Conservation (phyloP, 2,113 vertebrate genomes). For the Thryonomys swinderianus region DNA sequence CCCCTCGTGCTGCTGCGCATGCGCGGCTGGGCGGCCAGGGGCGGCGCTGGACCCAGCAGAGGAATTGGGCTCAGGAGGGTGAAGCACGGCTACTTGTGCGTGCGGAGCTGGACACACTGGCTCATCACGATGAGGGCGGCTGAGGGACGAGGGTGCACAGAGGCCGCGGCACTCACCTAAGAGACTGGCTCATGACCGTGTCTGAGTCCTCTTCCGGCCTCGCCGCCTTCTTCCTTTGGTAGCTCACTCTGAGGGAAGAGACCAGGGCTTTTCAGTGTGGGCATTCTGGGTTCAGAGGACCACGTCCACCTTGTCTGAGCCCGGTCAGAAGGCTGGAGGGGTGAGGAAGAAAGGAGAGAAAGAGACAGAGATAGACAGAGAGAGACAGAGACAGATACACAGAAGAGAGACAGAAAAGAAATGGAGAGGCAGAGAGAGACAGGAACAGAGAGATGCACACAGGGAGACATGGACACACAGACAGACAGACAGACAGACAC, state of each 20-base stretch:
- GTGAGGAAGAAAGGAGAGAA: background rate
- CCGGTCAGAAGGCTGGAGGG: background rate
- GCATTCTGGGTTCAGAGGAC: accelerated
- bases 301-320: background rate
- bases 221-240: background rate
- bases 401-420: too few relatives aligned
- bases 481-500: too few relatives aligned
- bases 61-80: background rate
- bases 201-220: accelerated
- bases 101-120: background rate
- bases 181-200: accelerated
- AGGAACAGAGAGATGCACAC: too few relatives aligned
- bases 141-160: background rate
- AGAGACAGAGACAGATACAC: too few relatives aligned
- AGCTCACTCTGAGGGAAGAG: background rate
- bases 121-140: background rate
- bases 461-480: too few relatives aligned
- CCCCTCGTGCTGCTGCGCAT: background rate
- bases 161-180: background rate
- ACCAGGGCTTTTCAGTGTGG: background rate
- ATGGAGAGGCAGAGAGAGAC: background rate
- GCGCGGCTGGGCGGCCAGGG: too few relatives aligned
- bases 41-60: background rate
- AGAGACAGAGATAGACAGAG: too few relatives aligned
- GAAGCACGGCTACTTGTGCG: accelerated